Conservation (phyloP, 2,888 invertebrate genomes). For the Steromphala cineraria region DNA sequence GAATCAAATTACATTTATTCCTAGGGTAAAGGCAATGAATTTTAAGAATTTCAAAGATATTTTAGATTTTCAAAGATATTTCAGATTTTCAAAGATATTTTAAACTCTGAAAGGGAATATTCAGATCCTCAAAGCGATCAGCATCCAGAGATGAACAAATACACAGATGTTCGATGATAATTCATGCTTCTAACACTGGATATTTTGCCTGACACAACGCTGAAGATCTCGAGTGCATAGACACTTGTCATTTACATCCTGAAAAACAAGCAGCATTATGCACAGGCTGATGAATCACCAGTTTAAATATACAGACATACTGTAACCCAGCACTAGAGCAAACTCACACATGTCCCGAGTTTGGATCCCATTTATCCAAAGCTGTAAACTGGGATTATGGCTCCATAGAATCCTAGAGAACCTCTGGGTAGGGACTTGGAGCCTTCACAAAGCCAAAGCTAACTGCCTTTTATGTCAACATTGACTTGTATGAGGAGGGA, state of each 20-base stretch:
- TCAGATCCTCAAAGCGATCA: too few relatives aligned
- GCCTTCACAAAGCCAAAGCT: constrained; percentile 1
- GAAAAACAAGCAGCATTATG: too few relatives aligned
- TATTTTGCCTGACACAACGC: constrained; percentile 75
- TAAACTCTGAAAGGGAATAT: too few relatives aligned
- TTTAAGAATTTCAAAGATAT: too few relatives aligned
- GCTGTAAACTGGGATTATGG: neutral
- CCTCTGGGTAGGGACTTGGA: neutral
- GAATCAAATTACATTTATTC: too few relatives aligned
- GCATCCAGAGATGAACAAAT: too few relatives aligned
- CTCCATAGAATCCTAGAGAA: neutral
- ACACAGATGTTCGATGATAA: neutral
- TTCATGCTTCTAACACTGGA: constrained; percentile 80
- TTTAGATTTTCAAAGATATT: too few relatives aligned
- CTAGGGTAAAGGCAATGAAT: too few relatives aligned
- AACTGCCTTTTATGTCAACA: neutral
- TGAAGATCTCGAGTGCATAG: constrained; percentile 88
- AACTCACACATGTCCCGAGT: neutral
- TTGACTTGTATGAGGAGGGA: neutral
- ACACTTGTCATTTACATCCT: constrained; percentile 78
- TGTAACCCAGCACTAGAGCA: neutral
- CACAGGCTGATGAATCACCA: neutral
- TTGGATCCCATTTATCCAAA: neutral
- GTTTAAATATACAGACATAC: neutral
- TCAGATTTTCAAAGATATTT: too few relatives aligned